Evolutionary conservation across 2,113 vertebrate species (phyloP).

Genomic region (Lepidiolamprologus cunningtoni): DNA sequence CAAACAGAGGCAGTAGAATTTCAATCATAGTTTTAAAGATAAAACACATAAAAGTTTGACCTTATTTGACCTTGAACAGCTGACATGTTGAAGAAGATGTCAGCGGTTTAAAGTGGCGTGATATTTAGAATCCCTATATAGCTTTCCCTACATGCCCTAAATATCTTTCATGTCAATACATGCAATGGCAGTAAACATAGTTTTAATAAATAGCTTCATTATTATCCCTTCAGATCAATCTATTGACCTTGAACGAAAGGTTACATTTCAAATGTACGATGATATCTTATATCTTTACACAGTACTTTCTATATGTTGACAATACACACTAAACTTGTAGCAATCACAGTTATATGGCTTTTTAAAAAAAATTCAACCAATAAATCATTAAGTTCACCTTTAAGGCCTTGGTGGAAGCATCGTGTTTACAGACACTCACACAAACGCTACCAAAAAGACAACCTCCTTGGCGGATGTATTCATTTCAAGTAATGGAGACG

Average conservation of each 20-base stretch:
- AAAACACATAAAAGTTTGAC: background rate
- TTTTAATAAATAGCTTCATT: background rate
- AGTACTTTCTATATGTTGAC: background rate
- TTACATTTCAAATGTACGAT: background rate
- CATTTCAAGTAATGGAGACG: background rate
- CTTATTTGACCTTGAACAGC: background rate
- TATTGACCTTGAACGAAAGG: background rate
- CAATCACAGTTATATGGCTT: background rate
- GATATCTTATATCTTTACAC: background rate
- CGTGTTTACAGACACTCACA: background rate
- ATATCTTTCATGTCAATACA: background rate
- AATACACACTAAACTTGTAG: background rate
- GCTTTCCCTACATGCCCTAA: background rate
- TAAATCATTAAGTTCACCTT: background rate
- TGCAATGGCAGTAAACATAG: background rate
- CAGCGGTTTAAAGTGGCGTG: background rate
- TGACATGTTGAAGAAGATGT: background rate
- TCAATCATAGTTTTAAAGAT: background rate
- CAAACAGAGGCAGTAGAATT: background rate
- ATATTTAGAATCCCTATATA: background rate
- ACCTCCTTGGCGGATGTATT: background rate
- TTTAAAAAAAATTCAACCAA: rapidly evolving
- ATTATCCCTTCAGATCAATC: background rate
- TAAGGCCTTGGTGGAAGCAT: background rate
- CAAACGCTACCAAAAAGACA: background rate